Percentiles rank a stretch among this genome's conserved stretches.
phyloP scores from a whole-genome alignment of 2,797 vertebrate species.

The Dryobates pubescens region DNA sequence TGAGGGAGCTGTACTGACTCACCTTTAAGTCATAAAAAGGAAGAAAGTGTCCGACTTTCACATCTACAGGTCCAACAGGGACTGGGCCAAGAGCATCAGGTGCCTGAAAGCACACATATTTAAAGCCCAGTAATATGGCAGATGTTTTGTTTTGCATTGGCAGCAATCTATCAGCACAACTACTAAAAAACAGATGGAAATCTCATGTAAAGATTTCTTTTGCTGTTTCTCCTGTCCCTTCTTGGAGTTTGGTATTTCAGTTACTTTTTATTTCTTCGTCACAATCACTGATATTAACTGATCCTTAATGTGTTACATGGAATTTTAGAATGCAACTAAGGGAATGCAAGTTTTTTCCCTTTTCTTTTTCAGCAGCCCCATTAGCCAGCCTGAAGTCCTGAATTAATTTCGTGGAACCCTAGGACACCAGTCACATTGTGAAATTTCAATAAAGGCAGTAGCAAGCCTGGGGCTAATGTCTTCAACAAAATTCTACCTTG shows the following conservation, averaged over 20 bases:
- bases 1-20: conserved; percentile 6
- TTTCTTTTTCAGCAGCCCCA: background rate
- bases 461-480: background rate
- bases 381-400: background rate
- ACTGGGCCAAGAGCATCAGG: conserved; percentile 75
- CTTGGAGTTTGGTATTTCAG: background rate
- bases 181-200: background rate
- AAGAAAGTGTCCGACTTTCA: conserved; percentile 64
- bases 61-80: conserved; percentile 60
- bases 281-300: background rate
- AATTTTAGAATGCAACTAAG: background rate
- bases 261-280: background rate
- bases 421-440: background rate
- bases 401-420: background rate
- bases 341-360: background rate
- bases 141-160: background rate
- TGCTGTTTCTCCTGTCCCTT: background rate
- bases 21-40: conserved; percentile 76
- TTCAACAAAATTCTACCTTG: background rate
- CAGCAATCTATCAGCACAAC: background rate
- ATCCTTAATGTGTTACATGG: background rate
- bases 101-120: conserved; percentile 63
- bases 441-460: background rate
- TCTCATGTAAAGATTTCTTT: background rate
- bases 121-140: background rate